Evolutionary conservation across 2,888 invertebrate species (phyloP).

Genomic region (Pyralis farinalis): DNA sequence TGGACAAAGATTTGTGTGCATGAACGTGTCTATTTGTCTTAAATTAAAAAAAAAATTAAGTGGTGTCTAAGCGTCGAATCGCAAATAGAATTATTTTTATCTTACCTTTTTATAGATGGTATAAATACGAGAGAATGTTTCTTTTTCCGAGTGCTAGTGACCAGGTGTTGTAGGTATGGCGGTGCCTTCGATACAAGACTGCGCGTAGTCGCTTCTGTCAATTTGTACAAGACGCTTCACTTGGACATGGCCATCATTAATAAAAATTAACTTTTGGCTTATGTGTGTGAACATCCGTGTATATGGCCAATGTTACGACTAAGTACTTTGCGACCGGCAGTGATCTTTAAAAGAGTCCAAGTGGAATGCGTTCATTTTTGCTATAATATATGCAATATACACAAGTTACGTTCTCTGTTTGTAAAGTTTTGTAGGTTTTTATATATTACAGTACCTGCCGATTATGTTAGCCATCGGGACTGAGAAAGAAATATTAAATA

Average conservation of each 20-base stretch:
- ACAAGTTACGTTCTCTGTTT: slow-evolving; percentile 18
- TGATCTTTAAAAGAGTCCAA: slow-evolving; percentile 1
- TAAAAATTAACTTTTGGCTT: too few relatives aligned
- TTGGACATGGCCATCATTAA: too few relatives aligned
- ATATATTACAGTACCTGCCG: slow-evolving; percentile 10
- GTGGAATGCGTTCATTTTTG: slow-evolving; percentile 4
- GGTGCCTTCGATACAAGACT: slow-evolving; percentile 23
- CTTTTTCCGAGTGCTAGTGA: neutral
- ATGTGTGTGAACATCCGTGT: too few relatives aligned
- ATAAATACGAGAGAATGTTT: too few relatives aligned
- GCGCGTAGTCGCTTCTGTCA: slow-evolving; percentile 14
- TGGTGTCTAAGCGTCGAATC: too few relatives aligned
- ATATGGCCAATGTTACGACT: too few relatives aligned
- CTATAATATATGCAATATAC: slow-evolving; percentile 15
- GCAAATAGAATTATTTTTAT: too few relatives aligned
- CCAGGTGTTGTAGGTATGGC: slow-evolving; percentile 5
- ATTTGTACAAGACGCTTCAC: slow-evolving; percentile 2
- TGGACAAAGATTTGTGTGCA: too few relatives aligned
- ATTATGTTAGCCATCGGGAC: neutral
- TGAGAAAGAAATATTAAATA: neutral
- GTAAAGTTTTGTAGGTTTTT: slow-evolving; percentile 18
- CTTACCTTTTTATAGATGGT: too few relatives aligned
- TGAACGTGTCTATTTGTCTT: too few relatives aligned
- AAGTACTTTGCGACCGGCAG: too few relatives aligned
- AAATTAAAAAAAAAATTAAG: too few relatives aligned